These are phyloP conservation scores for Nyctibius grandis DNA, from an alignment of 2,797 vertebrate species.

Conservation along the genomic window DNA sequence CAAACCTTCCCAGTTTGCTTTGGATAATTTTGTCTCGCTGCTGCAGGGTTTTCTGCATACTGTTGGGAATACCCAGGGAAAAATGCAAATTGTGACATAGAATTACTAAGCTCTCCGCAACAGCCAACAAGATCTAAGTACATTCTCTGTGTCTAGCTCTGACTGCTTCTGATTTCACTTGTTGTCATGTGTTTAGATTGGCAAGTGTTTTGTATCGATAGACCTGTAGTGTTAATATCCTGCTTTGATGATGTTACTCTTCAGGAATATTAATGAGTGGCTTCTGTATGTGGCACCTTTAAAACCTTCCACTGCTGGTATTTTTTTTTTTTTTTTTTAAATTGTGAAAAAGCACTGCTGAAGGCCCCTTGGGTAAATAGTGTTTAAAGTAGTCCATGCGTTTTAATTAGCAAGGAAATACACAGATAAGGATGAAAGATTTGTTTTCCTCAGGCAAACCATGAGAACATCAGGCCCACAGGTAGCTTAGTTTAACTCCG, in stretches of 20 bases:
- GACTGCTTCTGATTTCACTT: constrained; percentile 40
- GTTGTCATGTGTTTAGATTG: constrained; percentile 24
- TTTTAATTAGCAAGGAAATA: constrained; percentile 69
- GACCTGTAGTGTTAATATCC: constrained; percentile 59
- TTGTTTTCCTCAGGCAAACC: constrained; percentile 51
- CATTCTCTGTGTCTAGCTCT: background rate
- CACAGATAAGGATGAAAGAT: constrained; percentile 56
- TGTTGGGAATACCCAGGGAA: constrained; percentile 26
- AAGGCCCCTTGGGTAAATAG: constrained; percentile 21
- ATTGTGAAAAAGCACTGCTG: constrained; percentile 17
- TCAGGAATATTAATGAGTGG: constrained; percentile 44
- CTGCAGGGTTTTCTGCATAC: constrained; percentile 24
- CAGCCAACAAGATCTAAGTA: constrained; percentile 24
- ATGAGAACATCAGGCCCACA: constrained; percentile 20
- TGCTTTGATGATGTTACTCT: constrained; percentile 42
- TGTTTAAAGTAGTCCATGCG: constrained; percentile 41
- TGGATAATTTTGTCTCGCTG: background rate
- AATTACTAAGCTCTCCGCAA: background rate
- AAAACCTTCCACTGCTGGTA: background rate
- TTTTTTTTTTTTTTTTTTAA: background rate
- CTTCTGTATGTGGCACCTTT: constrained; percentile 1
- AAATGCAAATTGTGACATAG: constrained; percentile 46
- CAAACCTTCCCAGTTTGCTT: constrained; percentile 26
- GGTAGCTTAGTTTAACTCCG: constrained; percentile 31
- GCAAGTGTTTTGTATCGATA: constrained; percentile 46